Base-by-base conservation (phyloP, 2,797 vertebrate species). In the Odontamblyopus rebecca region DNA sequence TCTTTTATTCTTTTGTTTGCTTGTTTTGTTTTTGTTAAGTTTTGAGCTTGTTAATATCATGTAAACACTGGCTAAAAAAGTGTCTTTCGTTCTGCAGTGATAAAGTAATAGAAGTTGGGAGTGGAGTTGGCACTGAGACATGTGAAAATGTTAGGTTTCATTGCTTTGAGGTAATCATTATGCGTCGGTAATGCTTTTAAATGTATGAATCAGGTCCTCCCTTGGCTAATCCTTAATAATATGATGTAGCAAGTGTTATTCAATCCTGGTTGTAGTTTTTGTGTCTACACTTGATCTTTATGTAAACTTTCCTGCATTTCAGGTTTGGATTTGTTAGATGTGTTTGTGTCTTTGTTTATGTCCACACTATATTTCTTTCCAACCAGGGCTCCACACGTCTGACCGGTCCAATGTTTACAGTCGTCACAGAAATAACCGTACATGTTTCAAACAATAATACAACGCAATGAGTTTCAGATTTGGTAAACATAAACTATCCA, bases 251-350 rank as follows among this genome's bases (percentile, higher is more conserved):
- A 1, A 3, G 2, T 60, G 57, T 60, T 60, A 60, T 27, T 60
- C 57, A 30, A 60, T 30, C 57, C 29, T 11, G 57, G 26, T 60
- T 60, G 57, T 60, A 60, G 27, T 60, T 60, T 59, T 60, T 30
- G 57, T 29, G 26, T 12, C 4, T 18, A 30, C 27, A 15, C 57
- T 60, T 60, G 57, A 59, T 59, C 26, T 59, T 26, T 59, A 27
- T 11, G 1, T 60, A 60, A 30, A 60, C 57, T 60, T 27, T 60
- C 57, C 6, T 2, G 27, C 29, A 5, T 60, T 60, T 29, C 57
- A 60, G 57, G 57, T 60, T 60, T 8, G 30, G 27, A 29, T 18
- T 29, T 29, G 57, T 7, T 29, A 30, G 57, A 60, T 30, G 27
- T 29, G 51, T 54, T 54, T 54, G 18, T 48, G 23, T 60, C 23